Evolutionary conservation across 2,797 vertebrate genomes (phyloP).

Genomic region (Parotocinclus haroldoi): DNA sequence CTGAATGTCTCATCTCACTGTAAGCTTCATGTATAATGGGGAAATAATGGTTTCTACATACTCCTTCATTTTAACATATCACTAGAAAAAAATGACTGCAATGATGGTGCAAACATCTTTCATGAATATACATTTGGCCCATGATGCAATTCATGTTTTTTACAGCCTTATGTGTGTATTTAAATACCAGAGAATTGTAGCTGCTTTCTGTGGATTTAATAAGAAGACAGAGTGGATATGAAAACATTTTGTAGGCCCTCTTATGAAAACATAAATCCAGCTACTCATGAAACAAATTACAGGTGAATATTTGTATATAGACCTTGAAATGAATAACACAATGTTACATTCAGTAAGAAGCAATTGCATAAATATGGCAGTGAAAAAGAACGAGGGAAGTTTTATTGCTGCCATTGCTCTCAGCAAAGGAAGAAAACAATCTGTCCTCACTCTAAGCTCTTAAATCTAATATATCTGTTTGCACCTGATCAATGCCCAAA

Average conservation of each 20-base stretch:
- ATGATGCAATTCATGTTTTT: constrained; percentile 2
- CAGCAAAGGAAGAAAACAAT: constrained; percentile 3
- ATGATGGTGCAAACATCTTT: not conserved
- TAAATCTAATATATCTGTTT: not conserved
- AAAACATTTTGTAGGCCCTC: not conserved
- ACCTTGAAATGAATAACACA: constrained; percentile 19
- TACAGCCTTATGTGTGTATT: constrained; percentile 2
- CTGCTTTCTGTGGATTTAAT: constrained; percentile 9
- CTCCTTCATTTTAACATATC: not conserved
- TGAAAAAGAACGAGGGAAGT: constrained; percentile 6
- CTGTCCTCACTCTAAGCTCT: not conserved
- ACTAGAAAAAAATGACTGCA: not conserved
- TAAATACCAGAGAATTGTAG: not conserved
- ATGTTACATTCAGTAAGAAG: not conserved
- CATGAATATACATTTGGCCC: constrained; percentile 19
- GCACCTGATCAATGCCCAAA: not conserved
- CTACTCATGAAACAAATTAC: not conserved
- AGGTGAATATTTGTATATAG: constrained; percentile 2
- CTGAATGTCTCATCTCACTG: too few species aligned
- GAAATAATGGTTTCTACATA: not conserved
- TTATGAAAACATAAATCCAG: constrained; percentile 33
- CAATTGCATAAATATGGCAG: not conserved
- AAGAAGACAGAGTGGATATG: constrained; percentile 11
- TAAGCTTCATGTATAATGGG: constrained; percentile 1
- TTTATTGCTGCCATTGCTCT: constrained; percentile 7